Conservation (phyloP, 2,113 vertebrate genomes). For the Octodon degus region DNA sequence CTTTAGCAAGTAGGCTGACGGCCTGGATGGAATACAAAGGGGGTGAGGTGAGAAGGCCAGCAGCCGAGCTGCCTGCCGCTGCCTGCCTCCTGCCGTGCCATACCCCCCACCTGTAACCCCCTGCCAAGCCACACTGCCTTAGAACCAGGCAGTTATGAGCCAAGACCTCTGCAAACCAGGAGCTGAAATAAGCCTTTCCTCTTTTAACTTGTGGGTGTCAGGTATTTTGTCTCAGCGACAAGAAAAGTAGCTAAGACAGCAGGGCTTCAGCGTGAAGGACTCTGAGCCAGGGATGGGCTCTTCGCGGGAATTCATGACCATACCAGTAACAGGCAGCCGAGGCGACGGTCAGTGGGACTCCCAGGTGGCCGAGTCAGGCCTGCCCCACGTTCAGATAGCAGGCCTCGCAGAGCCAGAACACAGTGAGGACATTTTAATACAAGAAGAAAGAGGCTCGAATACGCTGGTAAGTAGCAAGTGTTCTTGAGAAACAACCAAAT, state of each 20-base stretch:
- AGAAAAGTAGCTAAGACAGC: not conserved
- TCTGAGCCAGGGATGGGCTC: not conserved
- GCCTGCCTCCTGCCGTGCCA: not conserved
- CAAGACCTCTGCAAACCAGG: not conserved
- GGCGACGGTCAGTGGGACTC: fast-evolving
- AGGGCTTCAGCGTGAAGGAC: not conserved
- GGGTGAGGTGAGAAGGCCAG: not conserved
- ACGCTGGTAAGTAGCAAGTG: not conserved
- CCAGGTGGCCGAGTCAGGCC: fast-evolving
- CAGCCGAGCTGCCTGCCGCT: not conserved
- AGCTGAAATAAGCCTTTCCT: not conserved
- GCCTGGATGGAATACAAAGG: not conserved
- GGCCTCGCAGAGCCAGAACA: not conserved
- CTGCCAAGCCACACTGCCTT: not conserved
- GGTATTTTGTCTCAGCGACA: not conserved
- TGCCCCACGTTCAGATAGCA: not conserved
- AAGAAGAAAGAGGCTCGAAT: not conserved
- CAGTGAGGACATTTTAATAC: not conserved
- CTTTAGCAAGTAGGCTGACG: not conserved
- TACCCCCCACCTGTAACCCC: not conserved
- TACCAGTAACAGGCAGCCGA: fast-evolving
- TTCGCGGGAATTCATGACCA: not conserved
- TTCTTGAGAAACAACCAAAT: not conserved
- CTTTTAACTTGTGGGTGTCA: not conserved
- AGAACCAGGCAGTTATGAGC: not conserved